These are phyloP conservation scores for Axis porcinus DNA, from an alignment of 2,113 vertebrate genomes.

Conservation along the genomic window DNA sequence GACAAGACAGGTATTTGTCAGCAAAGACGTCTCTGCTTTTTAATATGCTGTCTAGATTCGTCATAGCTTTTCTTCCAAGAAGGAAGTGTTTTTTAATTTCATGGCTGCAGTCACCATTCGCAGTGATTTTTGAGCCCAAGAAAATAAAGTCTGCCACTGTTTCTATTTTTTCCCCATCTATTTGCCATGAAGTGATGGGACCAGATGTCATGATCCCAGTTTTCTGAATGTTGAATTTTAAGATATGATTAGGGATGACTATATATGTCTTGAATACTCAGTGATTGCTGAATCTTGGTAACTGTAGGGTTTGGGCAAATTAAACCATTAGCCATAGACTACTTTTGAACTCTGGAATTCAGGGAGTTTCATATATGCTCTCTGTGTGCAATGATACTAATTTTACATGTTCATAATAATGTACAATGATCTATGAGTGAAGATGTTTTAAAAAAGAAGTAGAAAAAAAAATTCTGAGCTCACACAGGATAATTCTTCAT, in stretches of 20 bases:
- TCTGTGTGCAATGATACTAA: neutral
- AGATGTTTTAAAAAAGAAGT: neutral
- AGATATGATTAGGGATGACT: neutral
- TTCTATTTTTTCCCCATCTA: neutral
- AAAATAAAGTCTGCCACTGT: neutral
- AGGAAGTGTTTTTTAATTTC: neutral
- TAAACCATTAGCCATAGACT: neutral
- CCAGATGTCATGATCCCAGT: neutral
- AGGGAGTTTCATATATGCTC: neutral
- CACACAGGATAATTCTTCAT: neutral
- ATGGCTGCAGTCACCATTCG: neutral
- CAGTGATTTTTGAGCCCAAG: neutral
- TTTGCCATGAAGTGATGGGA: neutral
- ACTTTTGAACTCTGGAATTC: neutral
- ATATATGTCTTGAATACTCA: neutral
- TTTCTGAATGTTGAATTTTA: neutral
- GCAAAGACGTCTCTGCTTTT: neutral
- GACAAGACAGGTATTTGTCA: neutral
- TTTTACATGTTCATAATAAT: neutral
- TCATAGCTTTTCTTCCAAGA: neutral
- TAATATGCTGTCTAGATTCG: neutral
- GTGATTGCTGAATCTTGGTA: neutral
- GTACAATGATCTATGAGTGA: neutral
- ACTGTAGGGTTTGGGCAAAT: neutral
- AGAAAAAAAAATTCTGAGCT: neutral